phyloP scores from a whole-genome alignment of 2,888 invertebrate species.

The Mactromeris polynyma region DNA sequence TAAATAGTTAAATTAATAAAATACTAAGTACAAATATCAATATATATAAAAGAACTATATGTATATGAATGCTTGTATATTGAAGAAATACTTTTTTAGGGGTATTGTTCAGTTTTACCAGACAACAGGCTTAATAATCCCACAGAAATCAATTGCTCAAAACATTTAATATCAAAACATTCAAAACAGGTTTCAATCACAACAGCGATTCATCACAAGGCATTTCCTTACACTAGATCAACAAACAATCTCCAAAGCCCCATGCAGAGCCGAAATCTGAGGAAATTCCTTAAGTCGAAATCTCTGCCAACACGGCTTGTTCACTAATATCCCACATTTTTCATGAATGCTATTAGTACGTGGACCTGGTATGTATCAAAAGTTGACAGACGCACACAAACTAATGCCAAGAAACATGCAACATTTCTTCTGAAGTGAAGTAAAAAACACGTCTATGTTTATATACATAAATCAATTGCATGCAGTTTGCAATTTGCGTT shows the following conservation, averaged over 20 bases:
- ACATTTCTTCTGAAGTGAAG: constrained; percentile 18
- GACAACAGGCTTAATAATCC: too few species aligned
- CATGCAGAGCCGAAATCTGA: not conserved
- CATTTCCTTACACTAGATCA: too few species aligned
- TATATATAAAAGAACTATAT: too few species aligned
- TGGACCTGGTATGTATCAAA: constrained; percentile 20
- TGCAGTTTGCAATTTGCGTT: not conserved
- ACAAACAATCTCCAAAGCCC: not conserved
- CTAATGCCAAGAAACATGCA: constrained; percentile 34
- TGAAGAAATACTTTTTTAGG: too few species aligned
- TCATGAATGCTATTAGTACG: not conserved
- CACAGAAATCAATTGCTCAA: too few species aligned
- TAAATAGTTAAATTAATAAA: too few species aligned
- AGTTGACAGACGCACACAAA: constrained; percentile 12
- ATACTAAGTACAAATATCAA: too few species aligned
- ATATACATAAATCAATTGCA: constrained; percentile 21
- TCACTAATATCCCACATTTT: not conserved
- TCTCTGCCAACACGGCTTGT: not conserved
- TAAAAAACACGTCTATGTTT: constrained; percentile 32
- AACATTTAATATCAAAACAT: too few species aligned
- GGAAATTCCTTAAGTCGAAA: not conserved
- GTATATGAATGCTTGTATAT: too few species aligned
- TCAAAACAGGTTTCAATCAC: too few species aligned
- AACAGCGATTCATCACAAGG: too few species aligned
- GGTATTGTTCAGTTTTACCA: too few species aligned